phyloP scores from a whole-genome alignment of 1,140 invertebrate genomes.

The Pseudachorutes palmiensis region DNA sequence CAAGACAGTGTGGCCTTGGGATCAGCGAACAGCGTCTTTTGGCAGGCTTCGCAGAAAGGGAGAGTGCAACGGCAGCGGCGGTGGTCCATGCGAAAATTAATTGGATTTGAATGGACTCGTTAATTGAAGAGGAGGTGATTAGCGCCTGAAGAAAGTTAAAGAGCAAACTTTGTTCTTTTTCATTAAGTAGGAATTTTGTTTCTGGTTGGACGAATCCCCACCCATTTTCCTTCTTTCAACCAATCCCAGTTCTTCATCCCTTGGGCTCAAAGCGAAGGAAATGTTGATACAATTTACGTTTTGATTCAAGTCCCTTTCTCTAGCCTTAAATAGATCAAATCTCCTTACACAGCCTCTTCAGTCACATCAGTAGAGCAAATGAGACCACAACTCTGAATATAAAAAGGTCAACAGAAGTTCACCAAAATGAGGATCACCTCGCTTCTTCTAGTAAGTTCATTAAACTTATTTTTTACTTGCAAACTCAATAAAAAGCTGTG shows the following conservation, averaged over 20 bases:
- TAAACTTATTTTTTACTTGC: no score
- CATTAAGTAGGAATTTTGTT: not conserved
- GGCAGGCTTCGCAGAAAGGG: not conserved
- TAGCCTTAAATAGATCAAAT: conserved; percentile 5
- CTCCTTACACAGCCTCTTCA: not conserved
- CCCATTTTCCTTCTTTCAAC: not conserved
- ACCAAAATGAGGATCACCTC: not conserved
- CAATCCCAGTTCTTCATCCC: not conserved
- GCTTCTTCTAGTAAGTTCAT: not conserved
- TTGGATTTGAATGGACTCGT: not conserved
- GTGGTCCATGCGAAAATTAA: not conserved
- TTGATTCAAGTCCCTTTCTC: not conserved
- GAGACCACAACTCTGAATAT: no score
- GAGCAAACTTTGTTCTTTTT: conserved; percentile 5
- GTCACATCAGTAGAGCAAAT: no score
- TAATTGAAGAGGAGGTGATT: conserved; percentile 6
- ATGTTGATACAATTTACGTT: not conserved
- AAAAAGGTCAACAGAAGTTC: not conserved
- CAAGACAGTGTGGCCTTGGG: not conserved
- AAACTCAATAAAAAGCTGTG: no score
- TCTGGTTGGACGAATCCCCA: not conserved
- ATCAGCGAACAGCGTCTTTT: not conserved
- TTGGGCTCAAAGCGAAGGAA: not conserved
- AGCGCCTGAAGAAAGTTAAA: conserved; percentile 2
- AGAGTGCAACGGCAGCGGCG: not conserved